Conservation (phyloP, 1,140 invertebrate genomes). For the Harlomillsia oculata region DNA sequence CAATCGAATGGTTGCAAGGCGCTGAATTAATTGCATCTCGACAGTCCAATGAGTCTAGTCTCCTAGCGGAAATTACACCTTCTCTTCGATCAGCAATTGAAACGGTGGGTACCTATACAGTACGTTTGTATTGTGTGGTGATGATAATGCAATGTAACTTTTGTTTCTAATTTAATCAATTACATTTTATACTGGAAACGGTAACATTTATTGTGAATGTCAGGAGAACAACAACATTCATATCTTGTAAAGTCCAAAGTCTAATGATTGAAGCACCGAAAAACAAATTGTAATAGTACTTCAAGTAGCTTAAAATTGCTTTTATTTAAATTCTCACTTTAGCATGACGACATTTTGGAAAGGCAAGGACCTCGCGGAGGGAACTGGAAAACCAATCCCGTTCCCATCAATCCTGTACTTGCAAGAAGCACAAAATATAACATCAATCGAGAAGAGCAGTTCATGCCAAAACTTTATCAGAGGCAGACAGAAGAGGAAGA, state of each 20-base stretch:
- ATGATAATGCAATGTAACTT: too few relatives aligned
- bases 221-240: too few relatives aligned
- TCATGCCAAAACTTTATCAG: conserved; percentile 36
- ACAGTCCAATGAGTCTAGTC: conserved; percentile 36
- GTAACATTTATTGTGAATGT: too few relatives aligned
- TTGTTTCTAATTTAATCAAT: too few relatives aligned
- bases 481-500: conserved; percentile 39
- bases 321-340: too few relatives aligned
- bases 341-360: conserved; percentile 36
- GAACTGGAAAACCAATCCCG: conserved; percentile 37
- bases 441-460: conserved; percentile 23
- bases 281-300: too few relatives aligned
- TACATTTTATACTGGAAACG: too few relatives aligned
- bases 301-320: too few relatives aligned
- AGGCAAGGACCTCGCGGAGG: conserved; percentile 35
- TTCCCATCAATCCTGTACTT: conserved; percentile 35
- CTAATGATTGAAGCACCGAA: too few relatives aligned
- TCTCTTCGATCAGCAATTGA: conserved; percentile 38
- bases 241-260: not conserved
- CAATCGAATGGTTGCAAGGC: conserved; percentile 38
- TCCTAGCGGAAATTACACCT: conserved; percentile 36
- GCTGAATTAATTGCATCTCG: conserved; percentile 33
- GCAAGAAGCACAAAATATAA: conserved; percentile 31
- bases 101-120: conserved; percentile 34
- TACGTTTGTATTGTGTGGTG: not conserved